Percentiles rank a stretch among this genome's conserved stretches.
Conservation (phyloP, 2,888 invertebrate genomes). For the Itoplectis maculator region DNA sequence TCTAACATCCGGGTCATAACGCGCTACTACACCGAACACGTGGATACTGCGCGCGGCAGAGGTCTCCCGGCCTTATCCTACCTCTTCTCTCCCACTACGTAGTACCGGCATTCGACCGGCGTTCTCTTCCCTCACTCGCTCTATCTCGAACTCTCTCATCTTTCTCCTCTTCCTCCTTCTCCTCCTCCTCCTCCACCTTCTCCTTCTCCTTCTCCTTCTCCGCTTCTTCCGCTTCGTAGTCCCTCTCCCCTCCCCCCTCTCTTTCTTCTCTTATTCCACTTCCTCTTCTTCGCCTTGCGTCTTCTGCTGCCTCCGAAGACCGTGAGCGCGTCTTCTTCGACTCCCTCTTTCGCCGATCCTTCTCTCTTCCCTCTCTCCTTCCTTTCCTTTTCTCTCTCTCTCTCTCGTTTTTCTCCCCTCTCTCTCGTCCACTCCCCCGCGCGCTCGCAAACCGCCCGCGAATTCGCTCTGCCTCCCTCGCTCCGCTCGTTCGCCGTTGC, state of each 20-base stretch:
- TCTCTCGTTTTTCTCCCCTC: conserved; percentile 61
- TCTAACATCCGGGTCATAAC: conserved; percentile 85
- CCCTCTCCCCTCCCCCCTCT: conserved; percentile 51
- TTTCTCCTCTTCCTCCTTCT: conserved; percentile 49
- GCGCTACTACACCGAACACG: conserved; percentile 85
- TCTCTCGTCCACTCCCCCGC: conserved; percentile 56
- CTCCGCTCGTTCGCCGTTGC: conserved; percentile 38
- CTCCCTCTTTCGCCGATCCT: no score
- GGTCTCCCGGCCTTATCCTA: conserved; percentile 73
- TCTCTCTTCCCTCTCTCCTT: no score
- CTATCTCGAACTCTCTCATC: conserved; percentile 59
- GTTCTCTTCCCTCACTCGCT: conserved; percentile 59
- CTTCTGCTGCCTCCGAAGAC: conserved; percentile 54
- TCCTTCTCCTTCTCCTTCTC: conserved; percentile 52
- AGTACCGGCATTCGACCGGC: conserved; percentile 62
- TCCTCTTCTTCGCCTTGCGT: conserved; percentile 25
- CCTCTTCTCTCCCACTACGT: conserved; percentile 63
- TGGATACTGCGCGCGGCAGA: conserved; percentile 82
- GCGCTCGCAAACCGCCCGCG: conserved; percentile 40
- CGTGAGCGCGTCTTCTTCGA: conserved; percentile 41
- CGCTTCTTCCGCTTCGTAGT: conserved; percentile 59
- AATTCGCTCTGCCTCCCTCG: conserved; percentile 61
- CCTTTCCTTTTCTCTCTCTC: no score
- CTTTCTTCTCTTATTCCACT: conserved; percentile 34
- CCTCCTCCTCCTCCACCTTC: conserved; percentile 36